Conservation (phyloP, 2,113 vertebrate genomes). For the Butorides virescens region DNA sequence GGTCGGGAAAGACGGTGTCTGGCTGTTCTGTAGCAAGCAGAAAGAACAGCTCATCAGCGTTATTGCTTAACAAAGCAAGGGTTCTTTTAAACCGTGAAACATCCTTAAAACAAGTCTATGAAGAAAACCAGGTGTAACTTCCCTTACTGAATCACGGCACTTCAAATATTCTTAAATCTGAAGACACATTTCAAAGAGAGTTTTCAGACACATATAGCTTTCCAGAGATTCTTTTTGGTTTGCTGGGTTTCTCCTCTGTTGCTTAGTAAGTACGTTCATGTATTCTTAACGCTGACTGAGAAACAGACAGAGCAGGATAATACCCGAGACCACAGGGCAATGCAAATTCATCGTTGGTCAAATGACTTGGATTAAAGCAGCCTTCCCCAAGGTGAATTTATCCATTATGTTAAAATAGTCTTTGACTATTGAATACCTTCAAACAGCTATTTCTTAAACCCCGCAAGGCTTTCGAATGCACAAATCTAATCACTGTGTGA, state of each 20-base stretch:
- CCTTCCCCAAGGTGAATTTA: not conserved
- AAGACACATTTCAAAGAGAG: not conserved
- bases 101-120: not conserved
- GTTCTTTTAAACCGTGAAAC: not conserved
- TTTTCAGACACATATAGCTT: not conserved
- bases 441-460: not conserved
- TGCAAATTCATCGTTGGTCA: not conserved
- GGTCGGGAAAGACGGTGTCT: constrained; percentile 69
- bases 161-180: not conserved
- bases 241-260: not conserved
- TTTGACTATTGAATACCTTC: not conserved
- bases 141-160: not conserved
- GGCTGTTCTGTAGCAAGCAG: constrained; percentile 68
- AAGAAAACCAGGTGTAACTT: not conserved
- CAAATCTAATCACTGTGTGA: not conserved
- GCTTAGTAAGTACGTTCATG: not conserved
- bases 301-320: not conserved
- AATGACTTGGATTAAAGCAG: not conserved
- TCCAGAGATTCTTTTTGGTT: too few relatives aligned
- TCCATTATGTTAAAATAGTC: not conserved
- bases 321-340: not conserved
- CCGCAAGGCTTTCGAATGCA: not conserved
- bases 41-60: not conserved
- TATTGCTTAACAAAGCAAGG: not conserved
- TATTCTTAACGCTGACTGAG: not conserved